Evolutionary conservation across 2,797 vertebrate genomes (phyloP), one percentile per base, ranked within the genome.

Genomic region (Acipenser ruthenus): DNA sequence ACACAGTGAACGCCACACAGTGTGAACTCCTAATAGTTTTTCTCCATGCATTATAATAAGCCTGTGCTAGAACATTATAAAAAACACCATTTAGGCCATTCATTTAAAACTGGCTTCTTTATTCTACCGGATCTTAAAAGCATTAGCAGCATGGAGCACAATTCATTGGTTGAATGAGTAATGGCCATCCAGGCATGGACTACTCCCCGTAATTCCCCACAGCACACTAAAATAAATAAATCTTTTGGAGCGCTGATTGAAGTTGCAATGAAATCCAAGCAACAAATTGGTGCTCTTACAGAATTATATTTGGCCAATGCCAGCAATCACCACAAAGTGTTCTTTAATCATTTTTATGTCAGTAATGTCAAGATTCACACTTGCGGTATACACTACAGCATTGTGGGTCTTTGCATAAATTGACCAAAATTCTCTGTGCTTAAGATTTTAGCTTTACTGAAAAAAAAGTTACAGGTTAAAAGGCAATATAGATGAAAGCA

Each of bases 291-390:
- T 50, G 65, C 77, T 75, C 68, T 77, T 71, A 81, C 74, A 78
- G 77, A 86, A 84, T 84, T 82, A 84, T 77, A 81, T 80, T 37
- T 62, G 51, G 82, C 83, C 81, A 80, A 82, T 83, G 81, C 85
- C 84, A 87, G 86, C 86, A 72, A 74, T 74, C 73, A 72, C 70
- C 70, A 69, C 67, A 76, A 68, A 68, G 51, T 60, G 5, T 68
- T 65, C 69, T 72, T 72, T 80, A 71, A 80, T 86, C 75, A 78
- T 77, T 80, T 89, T 86, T 86, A 84, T 73, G 77, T 87, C 83
- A 82, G 83, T 82, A 76, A 56, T 66, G 80, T 74, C 64, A 67
- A 71, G 75, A 68, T 71, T 69, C 51, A 23, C 49, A 47, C 69
- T 74, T 37, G 37, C 37, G 37, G 37, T 37, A 37, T 37, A 37